Evolutionary conservation across 92 coral and sea anemone species (phyloP).

Genomic region (Hydrozoanthus gracilis): DNA sequence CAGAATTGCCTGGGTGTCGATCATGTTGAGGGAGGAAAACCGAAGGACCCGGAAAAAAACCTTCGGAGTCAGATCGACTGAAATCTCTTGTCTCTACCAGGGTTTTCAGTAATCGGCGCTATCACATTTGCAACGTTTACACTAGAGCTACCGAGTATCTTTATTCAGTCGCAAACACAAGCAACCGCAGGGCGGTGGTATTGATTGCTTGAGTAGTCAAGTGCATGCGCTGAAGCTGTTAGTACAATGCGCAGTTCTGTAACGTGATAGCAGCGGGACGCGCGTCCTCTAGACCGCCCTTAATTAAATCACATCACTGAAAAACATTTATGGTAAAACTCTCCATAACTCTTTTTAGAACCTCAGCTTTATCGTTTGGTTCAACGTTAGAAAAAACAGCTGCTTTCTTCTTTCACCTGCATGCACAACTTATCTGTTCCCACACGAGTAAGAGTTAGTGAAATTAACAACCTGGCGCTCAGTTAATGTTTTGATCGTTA

Average conservation of each 20-base stretch:
- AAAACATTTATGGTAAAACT: background rate
- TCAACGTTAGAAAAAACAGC: background rate
- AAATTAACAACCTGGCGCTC: conserved; percentile 41
- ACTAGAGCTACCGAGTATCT: background rate
- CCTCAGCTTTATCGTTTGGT: background rate
- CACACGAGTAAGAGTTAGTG: background rate
- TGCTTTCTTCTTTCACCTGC: conserved; percentile 31
- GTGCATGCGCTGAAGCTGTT: background rate
- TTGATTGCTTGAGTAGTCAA: too few relatives aligned
- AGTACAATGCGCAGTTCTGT: background rate
- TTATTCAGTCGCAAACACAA: background rate
- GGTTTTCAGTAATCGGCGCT: too few relatives aligned
- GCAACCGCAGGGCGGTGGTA: background rate
- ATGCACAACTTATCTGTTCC: conserved; percentile 27
- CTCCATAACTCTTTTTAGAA: background rate
- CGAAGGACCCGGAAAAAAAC: too few relatives aligned
- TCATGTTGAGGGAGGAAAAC: too few relatives aligned
- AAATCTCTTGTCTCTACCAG: too few relatives aligned
- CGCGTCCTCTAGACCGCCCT: too few relatives aligned
- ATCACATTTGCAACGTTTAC: background rate
- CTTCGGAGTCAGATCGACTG: too few relatives aligned
- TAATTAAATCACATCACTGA: too few relatives aligned
- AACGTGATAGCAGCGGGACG: background rate
- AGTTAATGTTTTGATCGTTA: conserved; percentile 46
- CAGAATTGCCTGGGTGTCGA: too few relatives aligned